Evolutionary conservation across 2,888 invertebrate genomes (phyloP), one percentile per base, ranked within the genome.

Genomic region (Cryptocheilus praepositus): DNA sequence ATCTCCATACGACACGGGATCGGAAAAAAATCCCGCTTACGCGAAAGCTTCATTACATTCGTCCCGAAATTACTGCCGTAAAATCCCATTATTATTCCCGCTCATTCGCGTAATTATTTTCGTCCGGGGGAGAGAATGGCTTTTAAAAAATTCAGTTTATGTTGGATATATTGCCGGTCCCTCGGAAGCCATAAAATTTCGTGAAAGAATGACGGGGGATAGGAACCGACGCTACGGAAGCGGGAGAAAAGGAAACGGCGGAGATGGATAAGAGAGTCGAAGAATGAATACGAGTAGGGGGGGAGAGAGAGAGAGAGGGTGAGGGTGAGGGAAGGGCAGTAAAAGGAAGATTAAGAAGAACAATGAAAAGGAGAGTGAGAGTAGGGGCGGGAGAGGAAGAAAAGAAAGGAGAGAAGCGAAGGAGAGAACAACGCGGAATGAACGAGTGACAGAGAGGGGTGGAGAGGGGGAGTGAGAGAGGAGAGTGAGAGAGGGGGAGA

Each of bases 401-500:
- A 2, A 3, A 16, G 43, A 44, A 44, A 36, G 13, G 45, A 57
- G 45, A 46, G 49, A 46, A 67, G 62, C 51, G 56, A 64, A 55
- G 51, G 67, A 71, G 61, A 64, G 61, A 61, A 25, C 25, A 61
- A 67, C 67, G 61, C 62, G 64, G 64, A 67, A 67, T 71, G 63
- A 67, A 64, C 67, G 61, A 43, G 58, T 13, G 45, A 43, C 43
- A 59, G 59, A 49, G 49, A 49, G 16, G 49, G 49, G 7, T 49
- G 1, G 18, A 49, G 49, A 11, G 54, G 11, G 28, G 11, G 49
- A 45, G 61, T 1, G 62, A 60, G 61, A 52, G 57, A 52, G 55
- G 55, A 21, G 51, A 45, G 55, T 16, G 51, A 45, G 52, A 15
- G 49, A 49, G 51, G 36, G 58, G 36, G 70, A 61, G 62, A 73